A percentile compares a stretch with the other conserved stretches of the same genome.
phyloP scores from a whole-genome alignment of 92 coral and sea anemone genomes.

The Nematostella vectensis region DNA sequence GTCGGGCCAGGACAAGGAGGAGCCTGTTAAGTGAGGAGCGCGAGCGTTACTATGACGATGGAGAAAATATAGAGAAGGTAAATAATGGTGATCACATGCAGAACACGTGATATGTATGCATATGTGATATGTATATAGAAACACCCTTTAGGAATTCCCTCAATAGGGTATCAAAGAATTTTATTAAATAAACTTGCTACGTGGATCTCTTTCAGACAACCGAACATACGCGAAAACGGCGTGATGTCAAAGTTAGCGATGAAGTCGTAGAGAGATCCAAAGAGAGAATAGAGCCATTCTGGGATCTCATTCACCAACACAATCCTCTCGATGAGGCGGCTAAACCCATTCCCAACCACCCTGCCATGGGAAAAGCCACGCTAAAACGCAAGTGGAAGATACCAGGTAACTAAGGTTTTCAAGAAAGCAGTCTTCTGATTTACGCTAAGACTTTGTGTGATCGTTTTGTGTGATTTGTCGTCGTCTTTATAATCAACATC shows the following conservation, averaged over 20 bases:
- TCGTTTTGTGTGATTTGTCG: too few species aligned
- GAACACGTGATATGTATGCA: neutral
- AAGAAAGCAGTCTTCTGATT: too few species aligned
- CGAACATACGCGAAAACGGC: constrained; percentile 22
- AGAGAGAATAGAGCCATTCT: constrained; percentile 74
- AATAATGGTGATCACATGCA: constrained; percentile 2
- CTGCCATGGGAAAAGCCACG: constrained; percentile 53
- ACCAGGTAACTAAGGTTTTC: too few species aligned
- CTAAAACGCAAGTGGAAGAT: constrained; percentile 94
- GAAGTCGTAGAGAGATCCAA: constrained; percentile 17
- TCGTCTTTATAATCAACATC: too few species aligned
- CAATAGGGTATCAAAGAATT: too few species aligned
- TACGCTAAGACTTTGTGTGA: neutral
- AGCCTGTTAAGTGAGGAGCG: constrained; percentile 61
- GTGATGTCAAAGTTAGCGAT: neutral
- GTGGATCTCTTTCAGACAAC: too few species aligned
- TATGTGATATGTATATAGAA: constrained; percentile 12
- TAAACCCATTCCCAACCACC: constrained; percentile 48
- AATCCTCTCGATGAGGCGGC: constrained; percentile 52
- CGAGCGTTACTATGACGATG: constrained; percentile 21
- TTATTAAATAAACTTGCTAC: too few species aligned
- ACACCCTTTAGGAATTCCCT: too few species aligned
- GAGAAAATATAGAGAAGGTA: constrained; percentile 23
- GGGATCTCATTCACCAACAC: constrained; percentile 81
- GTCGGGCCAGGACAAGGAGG: constrained; percentile 33